phyloP scores from a whole-genome alignment of 2,113 vertebrate species.

The Channa maculata region DNA sequence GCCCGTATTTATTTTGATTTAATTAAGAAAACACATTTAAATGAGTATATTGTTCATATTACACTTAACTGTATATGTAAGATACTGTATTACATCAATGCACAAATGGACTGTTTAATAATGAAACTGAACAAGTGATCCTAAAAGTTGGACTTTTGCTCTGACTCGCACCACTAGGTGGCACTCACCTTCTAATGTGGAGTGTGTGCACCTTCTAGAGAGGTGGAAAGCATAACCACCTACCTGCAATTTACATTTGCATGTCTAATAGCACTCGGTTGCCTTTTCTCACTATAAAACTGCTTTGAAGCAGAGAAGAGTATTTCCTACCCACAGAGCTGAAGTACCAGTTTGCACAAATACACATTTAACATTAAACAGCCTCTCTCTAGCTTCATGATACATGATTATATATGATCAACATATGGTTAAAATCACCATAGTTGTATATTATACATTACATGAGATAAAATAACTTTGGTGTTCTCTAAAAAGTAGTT shows the following conservation, averaged over 20 bases:
- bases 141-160: slow-evolving; percentile 6
- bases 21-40: slow-evolving; percentile 2
- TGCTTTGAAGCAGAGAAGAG: slow-evolving; percentile 58
- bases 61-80: background rate
- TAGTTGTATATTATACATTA: slow-evolving; percentile 3
- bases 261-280: slow-evolving; percentile 66
- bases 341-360: slow-evolving; percentile 35
- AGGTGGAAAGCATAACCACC: slow-evolving; percentile 69
- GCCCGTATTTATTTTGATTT: background rate
- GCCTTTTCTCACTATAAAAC: slow-evolving; percentile 57
- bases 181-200: slow-evolving; percentile 75
- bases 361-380: slow-evolving; percentile 43
- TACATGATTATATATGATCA: background rate
- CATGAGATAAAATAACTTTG: background rate
- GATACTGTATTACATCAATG: slow-evolving; percentile 9
- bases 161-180: slow-evolving; percentile 71
- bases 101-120: slow-evolving; percentile 22
- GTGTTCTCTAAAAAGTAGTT: background rate
- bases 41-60: background rate
- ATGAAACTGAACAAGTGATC: slow-evolving; percentile 16
- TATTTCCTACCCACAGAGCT: slow-evolving; percentile 71
- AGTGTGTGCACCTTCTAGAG: slow-evolving; percentile 34
- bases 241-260: slow-evolving; percentile 75
- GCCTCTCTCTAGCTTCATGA: slow-evolving; percentile 27
- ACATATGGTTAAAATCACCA: slow-evolving; percentile 15